Conservation (phyloP, 37 sponge, comb jelly and placozoan genomes). For the Mnemiopsis leidyi region DNA sequence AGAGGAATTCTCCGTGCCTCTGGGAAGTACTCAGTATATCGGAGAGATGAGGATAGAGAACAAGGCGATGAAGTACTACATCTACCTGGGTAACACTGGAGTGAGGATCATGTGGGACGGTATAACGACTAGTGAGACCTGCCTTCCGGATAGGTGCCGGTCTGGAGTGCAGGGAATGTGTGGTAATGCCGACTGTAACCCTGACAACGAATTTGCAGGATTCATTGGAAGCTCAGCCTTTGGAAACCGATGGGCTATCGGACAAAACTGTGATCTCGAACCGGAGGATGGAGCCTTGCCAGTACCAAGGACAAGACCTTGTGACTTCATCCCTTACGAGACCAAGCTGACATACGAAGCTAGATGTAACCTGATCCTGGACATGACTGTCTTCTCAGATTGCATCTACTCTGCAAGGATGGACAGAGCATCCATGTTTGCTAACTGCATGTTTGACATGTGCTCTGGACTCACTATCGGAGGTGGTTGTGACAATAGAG, state of each 20-base stretch:
- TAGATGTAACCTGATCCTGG: not conserved
- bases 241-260: constrained; percentile 3
- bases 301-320: not conserved
- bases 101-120: not conserved
- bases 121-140: not conserved
- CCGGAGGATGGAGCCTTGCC: not conserved
- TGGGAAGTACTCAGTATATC: not conserved
- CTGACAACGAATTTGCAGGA: not conserved
- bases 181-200: constrained; percentile 16
- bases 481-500: not conserved
- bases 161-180: not conserved
- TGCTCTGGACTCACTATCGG: constrained; percentile 23
- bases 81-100: not conserved
- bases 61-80: constrained; percentile 19
- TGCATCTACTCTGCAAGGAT: not conserved
- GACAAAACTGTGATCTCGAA: not conserved
- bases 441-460: constrained; percentile 43
- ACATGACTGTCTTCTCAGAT: not conserved
- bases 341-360: not conserved
- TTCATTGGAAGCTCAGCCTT: not conserved
- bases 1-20: not conserved
- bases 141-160: not conserved
- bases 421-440: not conserved
- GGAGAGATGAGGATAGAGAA: not conserved
- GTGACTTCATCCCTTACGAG: not conserved